These are phyloP conservation scores for Caenorhabditis panamensis DNA, from an alignment of 2,888 invertebrate genomes.

Conservation along the genomic window DNA sequence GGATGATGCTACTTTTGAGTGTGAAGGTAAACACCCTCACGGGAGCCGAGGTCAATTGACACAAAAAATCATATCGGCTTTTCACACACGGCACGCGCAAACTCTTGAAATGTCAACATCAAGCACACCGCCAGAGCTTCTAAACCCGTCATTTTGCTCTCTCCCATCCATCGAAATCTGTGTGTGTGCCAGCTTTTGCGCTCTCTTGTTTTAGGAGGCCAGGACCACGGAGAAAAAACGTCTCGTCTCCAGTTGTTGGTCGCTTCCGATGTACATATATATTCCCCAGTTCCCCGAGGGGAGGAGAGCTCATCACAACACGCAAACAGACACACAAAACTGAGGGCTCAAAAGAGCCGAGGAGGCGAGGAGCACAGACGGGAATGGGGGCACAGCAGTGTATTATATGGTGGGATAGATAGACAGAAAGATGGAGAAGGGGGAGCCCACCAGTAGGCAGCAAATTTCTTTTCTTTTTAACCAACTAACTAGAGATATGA, in stretches of 20 bases:
- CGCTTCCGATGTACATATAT: slow-evolving; percentile 38
- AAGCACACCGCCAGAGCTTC: background rate
- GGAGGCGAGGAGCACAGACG: slow-evolving; percentile 10
- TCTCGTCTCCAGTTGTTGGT: slow-evolving; percentile 4
- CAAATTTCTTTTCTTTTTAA: slow-evolving; percentile 21
- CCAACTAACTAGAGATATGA: slow-evolving; percentile 22
- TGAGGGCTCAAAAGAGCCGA: slow-evolving; percentile 15
- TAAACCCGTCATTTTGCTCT: slow-evolving; percentile 13
- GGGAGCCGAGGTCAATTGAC: slow-evolving; percentile 39
- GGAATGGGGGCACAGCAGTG: slow-evolving; percentile 54
- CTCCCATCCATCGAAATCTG: background rate
- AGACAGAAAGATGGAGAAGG: background rate
- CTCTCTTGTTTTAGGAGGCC: slow-evolving; percentile 24
- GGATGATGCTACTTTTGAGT: slow-evolving; percentile 20
- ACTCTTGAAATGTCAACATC: slow-evolving; percentile 29
- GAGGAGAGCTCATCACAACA: slow-evolving; percentile 48
- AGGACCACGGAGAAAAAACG: slow-evolving; percentile 28
- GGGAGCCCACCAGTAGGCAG: background rate
- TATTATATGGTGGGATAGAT: slow-evolving; percentile 39
- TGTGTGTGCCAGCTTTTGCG: too few relatives aligned
- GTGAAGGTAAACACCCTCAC: slow-evolving; percentile 33
- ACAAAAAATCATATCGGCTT: slow-evolving; percentile 45
- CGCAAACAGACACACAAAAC: slow-evolving; percentile 16
- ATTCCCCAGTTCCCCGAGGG: slow-evolving; percentile 32
- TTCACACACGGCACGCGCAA: slow-evolving; percentile 27